phyloP scores from a whole-genome alignment of 2,888 invertebrate genomes.

The Noctua janthina region DNA sequence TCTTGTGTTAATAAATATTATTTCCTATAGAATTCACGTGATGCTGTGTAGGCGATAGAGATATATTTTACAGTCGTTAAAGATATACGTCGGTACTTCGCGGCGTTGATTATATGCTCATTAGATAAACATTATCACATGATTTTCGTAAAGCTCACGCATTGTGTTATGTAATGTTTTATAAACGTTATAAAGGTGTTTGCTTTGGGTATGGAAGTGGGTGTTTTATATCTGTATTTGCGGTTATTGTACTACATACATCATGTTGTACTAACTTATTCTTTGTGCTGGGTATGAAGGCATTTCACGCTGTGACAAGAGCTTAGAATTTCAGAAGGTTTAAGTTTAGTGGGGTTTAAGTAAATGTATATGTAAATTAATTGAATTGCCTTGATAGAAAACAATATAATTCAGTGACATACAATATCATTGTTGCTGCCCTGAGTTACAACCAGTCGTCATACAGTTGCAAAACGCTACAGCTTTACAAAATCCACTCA shows the following conservation, averaged over 20 bases:
- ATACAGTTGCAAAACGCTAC: neutral
- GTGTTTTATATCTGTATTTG: slow-evolving; percentile 28
- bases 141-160: slow-evolving; percentile 54
- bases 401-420: too few relatives aligned
- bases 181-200: slow-evolving; percentile 42
- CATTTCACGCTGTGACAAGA: neutral
- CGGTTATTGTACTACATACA: slow-evolving; percentile 11
- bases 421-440: neutral
- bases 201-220: slow-evolving; percentile 22
- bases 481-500: neutral
- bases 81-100: slow-evolving; percentile 42
- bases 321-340: slow-evolving; percentile 8
- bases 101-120: slow-evolving; percentile 52
- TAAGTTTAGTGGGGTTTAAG: neutral
- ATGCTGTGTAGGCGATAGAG: slow-evolving; percentile 56
- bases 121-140: slow-evolving; percentile 65
- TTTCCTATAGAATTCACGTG: slow-evolving; percentile 65
- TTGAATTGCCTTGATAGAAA: neutral
- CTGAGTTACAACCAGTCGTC: neutral
- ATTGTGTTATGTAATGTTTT: slow-evolving; percentile 39
- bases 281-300: neutral
- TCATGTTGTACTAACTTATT: slow-evolving; percentile 1
- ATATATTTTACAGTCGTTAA: slow-evolving; percentile 45
- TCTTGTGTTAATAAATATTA: slow-evolving; percentile 38
- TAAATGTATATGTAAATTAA: neutral